A percentile compares a stretch with the other conserved stretches of the same genome.
Evolutionary conservation across 2,888 invertebrate genomes (phyloP).

Genomic region (Calameuta filiformis): DNA sequence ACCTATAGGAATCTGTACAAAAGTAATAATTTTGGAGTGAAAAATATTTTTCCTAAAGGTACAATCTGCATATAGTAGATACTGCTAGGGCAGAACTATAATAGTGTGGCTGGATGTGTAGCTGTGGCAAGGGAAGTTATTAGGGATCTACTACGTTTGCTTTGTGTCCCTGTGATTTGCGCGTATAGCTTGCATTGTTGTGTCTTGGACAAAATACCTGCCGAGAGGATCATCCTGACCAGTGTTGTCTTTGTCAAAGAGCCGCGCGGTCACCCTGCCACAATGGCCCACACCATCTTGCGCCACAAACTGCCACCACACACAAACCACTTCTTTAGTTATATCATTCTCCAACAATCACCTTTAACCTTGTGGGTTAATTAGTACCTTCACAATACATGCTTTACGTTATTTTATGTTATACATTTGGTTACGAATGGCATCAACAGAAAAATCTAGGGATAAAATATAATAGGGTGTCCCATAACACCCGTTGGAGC

Average conservation of each 20-base stretch:
- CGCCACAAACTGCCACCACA: conserved; percentile 71
- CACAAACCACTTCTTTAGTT: conserved; percentile 40
- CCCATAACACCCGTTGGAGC: too few relatives aligned
- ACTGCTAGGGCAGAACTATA: conserved; percentile 28
- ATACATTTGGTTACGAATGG: background rate
- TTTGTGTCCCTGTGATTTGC: background rate
- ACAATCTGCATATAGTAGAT: conserved; percentile 2
- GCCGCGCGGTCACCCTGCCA: conserved; percentile 70
- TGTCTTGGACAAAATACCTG: conserved; percentile 71
- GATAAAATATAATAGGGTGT: background rate
- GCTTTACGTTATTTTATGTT: background rate
- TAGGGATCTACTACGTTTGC: background rate
- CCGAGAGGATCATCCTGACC: conserved; percentile 93
- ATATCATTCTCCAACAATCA: background rate
- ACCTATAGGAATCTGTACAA: background rate
- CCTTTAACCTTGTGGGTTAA: background rate
- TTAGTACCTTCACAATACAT: background rate
- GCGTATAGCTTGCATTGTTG: background rate
- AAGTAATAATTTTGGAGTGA: background rate
- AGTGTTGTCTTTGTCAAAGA: conserved; percentile 93
- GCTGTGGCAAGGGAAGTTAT: background rate
- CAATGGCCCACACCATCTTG: conserved; percentile 66
- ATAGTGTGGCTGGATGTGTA: conserved; percentile 21
- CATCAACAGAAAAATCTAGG: background rate
- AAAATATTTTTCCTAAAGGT: background rate